Base-by-base conservation (phyloP, 2,888 invertebrate genomes). In the Drosophila mayaguana region DNA sequence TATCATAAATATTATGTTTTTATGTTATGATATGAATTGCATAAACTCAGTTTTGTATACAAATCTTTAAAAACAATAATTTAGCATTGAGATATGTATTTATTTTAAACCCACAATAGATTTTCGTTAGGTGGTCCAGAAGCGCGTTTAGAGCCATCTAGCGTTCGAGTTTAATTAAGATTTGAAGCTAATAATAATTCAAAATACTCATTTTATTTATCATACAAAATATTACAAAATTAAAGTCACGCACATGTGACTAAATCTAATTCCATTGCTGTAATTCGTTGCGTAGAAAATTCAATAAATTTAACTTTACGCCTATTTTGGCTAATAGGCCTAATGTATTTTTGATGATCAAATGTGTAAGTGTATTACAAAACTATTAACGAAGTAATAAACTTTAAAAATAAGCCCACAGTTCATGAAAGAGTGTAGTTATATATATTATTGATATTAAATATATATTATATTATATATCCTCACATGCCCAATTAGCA, bases 301-400 rank as follows among this genome's bases (percentile, higher is more conserved):
- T 12, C 18, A 32, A 34, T 34, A 8, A 18, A 50, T 12, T 18
- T 3, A 5, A 12, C 18, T 32, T 18, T 16, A 16, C 50, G 22
- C 46, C 34, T 38, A 59, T 20, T 34, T 20, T 0, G 34, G 34
- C 2, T 14, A 36, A 36, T 53, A 22, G 2, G 18, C 72, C 68
- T 76, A 74, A 80, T 79, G 79, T 42, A 40, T 80, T 80, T 76
- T 45, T 74, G 62, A 75, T 78, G 75, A 63, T 2, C 50, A 22
- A 11, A 18, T 50, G 3, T 50, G 50, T 18, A 50, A 50, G 18
- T 50, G 8, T 50, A 8, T 50, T 50, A n/a, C 20, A 36, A 53
- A 22, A 22, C 4, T 5, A 22, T 36, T 51, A 7, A 34, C 14
- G 12, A 34, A 14, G 14, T 8, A 51, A 51, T 18, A 18, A 12